phyloP scores from a whole-genome alignment of 2,888 invertebrate species.

The Tigriopus californicus region DNA sequence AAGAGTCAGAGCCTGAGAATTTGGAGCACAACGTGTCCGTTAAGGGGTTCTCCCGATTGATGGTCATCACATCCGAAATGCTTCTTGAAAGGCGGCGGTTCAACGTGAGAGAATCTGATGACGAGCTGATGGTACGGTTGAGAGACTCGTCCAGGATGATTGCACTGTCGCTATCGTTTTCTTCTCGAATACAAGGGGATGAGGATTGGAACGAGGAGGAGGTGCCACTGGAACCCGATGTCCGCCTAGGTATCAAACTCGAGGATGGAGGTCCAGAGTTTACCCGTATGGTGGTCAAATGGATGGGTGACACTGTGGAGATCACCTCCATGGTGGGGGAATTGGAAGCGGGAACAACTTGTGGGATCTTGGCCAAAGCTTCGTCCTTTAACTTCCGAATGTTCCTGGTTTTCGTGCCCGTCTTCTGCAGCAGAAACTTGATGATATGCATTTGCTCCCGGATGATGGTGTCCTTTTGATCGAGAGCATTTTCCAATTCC shows the following conservation, averaged over 20 bases:
- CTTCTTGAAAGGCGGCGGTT: background rate
- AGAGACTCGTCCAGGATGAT: conserved; percentile 9
- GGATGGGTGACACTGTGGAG: background rate
- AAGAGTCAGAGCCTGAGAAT: too few species aligned
- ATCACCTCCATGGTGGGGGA: background rate
- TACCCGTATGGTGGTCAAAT: background rate
- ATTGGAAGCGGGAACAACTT: background rate
- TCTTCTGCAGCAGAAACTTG: background rate
- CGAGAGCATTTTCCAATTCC: background rate
- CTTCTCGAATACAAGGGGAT: background rate
- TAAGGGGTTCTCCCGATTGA: too few species aligned
- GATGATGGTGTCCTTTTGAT: conserved; percentile 3
- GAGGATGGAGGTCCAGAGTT: background rate
- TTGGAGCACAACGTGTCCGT: too few species aligned
- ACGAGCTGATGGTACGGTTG: background rate
- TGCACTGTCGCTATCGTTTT: conserved; percentile 8
- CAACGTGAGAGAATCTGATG: background rate
- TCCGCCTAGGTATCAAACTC: background rate
- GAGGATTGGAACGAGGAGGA: too few species aligned
- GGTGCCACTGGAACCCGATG: background rate
- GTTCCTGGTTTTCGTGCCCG: background rate
- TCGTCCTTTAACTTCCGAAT: conserved; percentile 18
- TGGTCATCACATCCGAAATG: conserved; percentile 5
- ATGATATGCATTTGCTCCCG: conserved; percentile 12
- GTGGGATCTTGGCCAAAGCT: conserved; percentile 19